These are phyloP conservation scores for Saturnia pavonia DNA, from an alignment of 2,888 invertebrate species.

Conservation along the genomic window DNA sequence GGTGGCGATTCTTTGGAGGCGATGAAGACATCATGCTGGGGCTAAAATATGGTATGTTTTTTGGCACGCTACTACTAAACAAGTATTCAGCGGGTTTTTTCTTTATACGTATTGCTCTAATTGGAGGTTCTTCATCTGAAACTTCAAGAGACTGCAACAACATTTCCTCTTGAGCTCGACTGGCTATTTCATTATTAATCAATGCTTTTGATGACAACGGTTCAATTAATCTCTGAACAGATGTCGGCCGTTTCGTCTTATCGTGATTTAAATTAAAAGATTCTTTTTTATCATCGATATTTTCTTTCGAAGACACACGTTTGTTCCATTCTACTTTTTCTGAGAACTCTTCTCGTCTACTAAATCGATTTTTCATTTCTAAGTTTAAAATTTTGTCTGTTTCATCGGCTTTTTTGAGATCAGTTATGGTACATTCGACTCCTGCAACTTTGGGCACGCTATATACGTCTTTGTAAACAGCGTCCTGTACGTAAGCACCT, in stretches of 20 bases:
- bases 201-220: slow-evolving; percentile 71
- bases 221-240: slow-evolving; percentile 66
- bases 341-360: slow-evolving; percentile 66
- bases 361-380: slow-evolving; percentile 68
- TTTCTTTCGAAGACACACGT: slow-evolving; percentile 65
- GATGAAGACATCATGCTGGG: slow-evolving; percentile 67
- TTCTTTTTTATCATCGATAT: slow-evolving; percentile 62
- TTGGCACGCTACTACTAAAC: slow-evolving; percentile 74
- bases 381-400: slow-evolving; percentile 72
- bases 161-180: slow-evolving; percentile 54
- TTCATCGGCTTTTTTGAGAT: slow-evolving; percentile 78
- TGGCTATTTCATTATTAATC: slow-evolving; percentile 63
- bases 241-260: slow-evolving; percentile 63
- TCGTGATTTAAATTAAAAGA: slow-evolving; percentile 64
- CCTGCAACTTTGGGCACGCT: slow-evolving; percentile 72
- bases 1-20: slow-evolving; percentile 69
- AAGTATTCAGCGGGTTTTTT: slow-evolving; percentile 61
- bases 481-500: slow-evolving; percentile 76
- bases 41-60: slow-evolving; percentile 70
- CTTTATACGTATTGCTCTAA: slow-evolving; percentile 64
- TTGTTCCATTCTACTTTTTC: slow-evolving; percentile 62
- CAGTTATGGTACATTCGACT: slow-evolving; percentile 74
- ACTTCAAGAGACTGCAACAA: slow-evolving; percentile 54
- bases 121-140: slow-evolving; percentile 64
- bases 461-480: slow-evolving; percentile 74